Base-by-base conservation (phyloP, 2,888 invertebrate genomes). In the Lasioglossum calceatum region DNA sequence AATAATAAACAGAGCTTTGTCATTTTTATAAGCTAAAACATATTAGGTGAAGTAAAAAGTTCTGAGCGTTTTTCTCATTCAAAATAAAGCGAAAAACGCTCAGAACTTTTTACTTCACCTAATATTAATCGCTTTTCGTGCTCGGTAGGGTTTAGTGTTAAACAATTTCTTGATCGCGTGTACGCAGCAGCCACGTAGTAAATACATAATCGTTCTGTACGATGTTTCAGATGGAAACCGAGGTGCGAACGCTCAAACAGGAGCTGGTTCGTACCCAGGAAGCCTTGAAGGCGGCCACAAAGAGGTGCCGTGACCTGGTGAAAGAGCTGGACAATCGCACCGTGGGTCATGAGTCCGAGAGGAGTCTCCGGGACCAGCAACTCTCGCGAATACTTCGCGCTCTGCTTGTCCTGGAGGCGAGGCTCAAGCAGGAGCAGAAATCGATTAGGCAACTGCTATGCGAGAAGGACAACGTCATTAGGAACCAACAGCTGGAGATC, bases 401-500 rank as follows among this genome's bases (percentile, higher is more conserved):
- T 5, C 95, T 98, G 82, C 96, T 97, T 67, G 96, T 97, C 67
- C 96, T 98, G 77, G 97, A 98, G 94, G 97, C 97, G 14, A 96
- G 97, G 14, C 95, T 98, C 42, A 96, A 97, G 75, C 97, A 97
- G 93, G 98, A 98, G 94, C 97, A 98, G 93, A 97, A 97, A 91
- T 96, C 96, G 91, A 97, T 98, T 89, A 96, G 96, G 84, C 96
- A 97, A 81, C 96, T 97, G 77, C 96, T 98, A 32, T 96, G 96
- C 85, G 97, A 97, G 93, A 97, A 97, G 93, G 97, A 98, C 93
- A 96, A 96, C 92, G 96, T 97, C 74, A 97, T 97, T 86, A 96
- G 96, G 92, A 96, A 96, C 82, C 98, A 97, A 93, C 97, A 97
- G 92, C 96, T 96, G 88, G 97, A 97, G 95, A 97, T 98, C 87